These are phyloP conservation scores for Nyctalus aviator DNA, from an alignment of 2,797 vertebrate genomes.

Conservation along the genomic window DNA sequence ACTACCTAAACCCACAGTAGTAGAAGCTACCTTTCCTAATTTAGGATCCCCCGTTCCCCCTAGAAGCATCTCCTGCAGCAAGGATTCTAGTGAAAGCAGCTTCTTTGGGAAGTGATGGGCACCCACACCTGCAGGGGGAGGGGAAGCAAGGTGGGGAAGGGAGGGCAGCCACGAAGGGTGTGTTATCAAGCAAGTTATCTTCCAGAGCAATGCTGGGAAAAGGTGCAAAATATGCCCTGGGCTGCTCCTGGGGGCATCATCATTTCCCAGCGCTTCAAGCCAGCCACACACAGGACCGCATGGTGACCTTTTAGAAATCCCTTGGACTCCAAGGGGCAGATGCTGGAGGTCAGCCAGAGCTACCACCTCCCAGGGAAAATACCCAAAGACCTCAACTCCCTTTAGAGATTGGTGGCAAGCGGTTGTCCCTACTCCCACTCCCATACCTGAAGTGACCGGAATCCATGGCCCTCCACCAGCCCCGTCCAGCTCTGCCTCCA, in stretches of 20 bases:
- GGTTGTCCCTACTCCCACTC: fast-evolving
- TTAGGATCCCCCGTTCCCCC: neutral
- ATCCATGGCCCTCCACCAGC: neutral
- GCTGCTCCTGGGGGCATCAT: neutral
- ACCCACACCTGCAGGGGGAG: neutral
- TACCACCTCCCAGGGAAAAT: neutral
- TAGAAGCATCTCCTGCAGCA: neutral
- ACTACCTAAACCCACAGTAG: neutral
- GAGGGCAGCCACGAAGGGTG: neutral
- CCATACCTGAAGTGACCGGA: neutral
- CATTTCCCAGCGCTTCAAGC: constrained; percentile 15
- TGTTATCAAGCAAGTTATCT: neutral
- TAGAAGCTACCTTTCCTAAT: neutral
- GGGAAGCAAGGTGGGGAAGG: neutral
- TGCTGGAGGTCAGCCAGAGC: neutral
- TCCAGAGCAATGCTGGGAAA: neutral
- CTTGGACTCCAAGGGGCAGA: neutral
- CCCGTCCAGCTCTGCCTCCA: too few relatives aligned
- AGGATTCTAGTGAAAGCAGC: neutral
- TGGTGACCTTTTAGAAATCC: neutral
- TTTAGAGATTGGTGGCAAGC: neutral
- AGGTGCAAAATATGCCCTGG: neutral
- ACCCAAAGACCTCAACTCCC: neutral
- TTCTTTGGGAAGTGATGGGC: neutral
- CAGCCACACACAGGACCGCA: neutral